Evolutionary conservation across 1,140 invertebrate genomes (phyloP).

Genomic region (Drosophila oshimai): DNA sequence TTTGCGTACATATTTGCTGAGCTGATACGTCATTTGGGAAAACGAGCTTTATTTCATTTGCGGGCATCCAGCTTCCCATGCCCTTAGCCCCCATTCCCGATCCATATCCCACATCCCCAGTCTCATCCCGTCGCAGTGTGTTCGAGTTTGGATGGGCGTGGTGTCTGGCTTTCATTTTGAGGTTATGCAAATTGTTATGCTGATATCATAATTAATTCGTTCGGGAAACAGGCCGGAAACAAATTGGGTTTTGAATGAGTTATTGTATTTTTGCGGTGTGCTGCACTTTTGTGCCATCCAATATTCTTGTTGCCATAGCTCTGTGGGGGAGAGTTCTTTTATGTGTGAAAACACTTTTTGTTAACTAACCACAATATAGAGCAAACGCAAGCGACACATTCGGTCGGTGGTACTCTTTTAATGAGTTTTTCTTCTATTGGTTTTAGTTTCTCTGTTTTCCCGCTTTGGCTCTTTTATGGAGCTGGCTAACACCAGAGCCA

Average conservation of each 20-base stretch:
- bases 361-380: background rate
- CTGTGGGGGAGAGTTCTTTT: background rate
- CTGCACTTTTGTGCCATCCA: constrained; percentile 52
- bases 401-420: background rate
- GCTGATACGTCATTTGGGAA: constrained; percentile 77
- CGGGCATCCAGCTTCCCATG: background rate
- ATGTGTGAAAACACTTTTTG: background rate
- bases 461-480: constrained; percentile 9
- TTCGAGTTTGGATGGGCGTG: background rate
- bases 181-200: constrained; percentile 80
- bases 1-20: constrained; percentile 67
- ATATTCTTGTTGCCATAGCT: background rate
- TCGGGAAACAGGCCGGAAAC: constrained; percentile 78
- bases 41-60: constrained; percentile 72
- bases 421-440: constrained; percentile 37
- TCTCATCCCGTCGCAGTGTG: background rate
- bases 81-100: background rate
- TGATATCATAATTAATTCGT: constrained; percentile 81
- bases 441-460: constrained; percentile 21
- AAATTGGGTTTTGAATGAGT: constrained; percentile 80
- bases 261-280: constrained; percentile 70
- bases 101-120: background rate
- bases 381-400: constrained; percentile 22
- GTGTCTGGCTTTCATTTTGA: constrained; percentile 70
- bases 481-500: background rate